Evolutionary conservation across 53 echinoderm and acorn worm species (phyloP).

Genomic region (Paelopatides confundens): DNA sequence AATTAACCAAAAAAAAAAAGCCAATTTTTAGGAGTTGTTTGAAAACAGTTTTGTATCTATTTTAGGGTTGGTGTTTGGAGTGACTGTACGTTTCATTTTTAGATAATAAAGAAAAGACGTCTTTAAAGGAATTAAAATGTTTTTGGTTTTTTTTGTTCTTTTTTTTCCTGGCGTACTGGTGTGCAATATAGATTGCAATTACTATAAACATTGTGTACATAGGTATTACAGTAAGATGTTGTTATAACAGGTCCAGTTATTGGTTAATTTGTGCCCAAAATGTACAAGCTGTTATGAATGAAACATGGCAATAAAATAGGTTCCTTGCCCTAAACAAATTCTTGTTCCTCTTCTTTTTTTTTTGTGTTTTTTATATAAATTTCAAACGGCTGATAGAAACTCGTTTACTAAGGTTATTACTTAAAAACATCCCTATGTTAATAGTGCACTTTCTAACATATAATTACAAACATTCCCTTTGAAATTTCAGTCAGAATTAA

Average conservation of each 20-base stretch:
- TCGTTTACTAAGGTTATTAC: too few relatives aligned
- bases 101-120: background rate
- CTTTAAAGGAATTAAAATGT: background rate
- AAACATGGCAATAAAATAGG: slow-evolving; percentile 45
- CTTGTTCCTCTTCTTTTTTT: too few relatives aligned
- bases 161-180: background rate
- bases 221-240: slow-evolving; percentile 26
- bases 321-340: slow-evolving; percentile 26
- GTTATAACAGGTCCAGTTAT: slow-evolving; percentile 13
- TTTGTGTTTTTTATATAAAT: too few relatives aligned
- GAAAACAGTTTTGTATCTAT: slow-evolving; percentile 21
- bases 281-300: slow-evolving; percentile 43
- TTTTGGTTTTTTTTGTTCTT: background rate
- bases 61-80: slow-evolving; percentile 42
- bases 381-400: too few relatives aligned
- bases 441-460: too few relatives aligned
- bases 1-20: too few relatives aligned
- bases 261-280: slow-evolving; percentile 32
- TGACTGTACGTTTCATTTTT: background rate
- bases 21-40: slow-evolving; percentile 10
- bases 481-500: too few relatives aligned
- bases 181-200: slow-evolving; percentile 31
- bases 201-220: slow-evolving; percentile 14
- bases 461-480: too few relatives aligned
- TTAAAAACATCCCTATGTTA: too few relatives aligned